Evolutionary conservation across 2,113 vertebrate species (phyloP).

Genomic region (Limanda limanda): DNA sequence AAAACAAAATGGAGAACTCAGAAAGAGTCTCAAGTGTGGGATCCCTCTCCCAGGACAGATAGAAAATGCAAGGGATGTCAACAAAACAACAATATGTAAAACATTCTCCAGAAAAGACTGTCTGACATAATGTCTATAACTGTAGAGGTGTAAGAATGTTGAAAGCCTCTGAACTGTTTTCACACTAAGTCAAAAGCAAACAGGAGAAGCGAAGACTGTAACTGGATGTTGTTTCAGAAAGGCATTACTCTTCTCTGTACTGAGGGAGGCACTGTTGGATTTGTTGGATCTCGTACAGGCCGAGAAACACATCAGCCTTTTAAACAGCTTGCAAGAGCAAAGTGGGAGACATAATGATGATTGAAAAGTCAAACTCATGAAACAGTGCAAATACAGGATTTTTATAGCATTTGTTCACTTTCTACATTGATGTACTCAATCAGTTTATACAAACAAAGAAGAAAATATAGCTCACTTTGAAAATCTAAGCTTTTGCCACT

Average conservation of each 20-base stretch:
- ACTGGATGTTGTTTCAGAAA: neutral
- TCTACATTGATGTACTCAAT: neutral
- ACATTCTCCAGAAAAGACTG: no score
- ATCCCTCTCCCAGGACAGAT: no score
- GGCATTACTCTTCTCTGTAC: slow-evolving; percentile 59
- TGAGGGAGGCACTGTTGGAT: slow-evolving; percentile 78
- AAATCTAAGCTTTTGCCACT: slow-evolving; percentile 38
- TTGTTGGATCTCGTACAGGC: slow-evolving; percentile 34
- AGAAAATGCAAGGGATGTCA: no score
- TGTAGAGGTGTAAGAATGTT: no score
- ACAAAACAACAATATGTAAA: no score
- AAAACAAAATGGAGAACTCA: no score
- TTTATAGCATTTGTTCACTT: slow-evolving; percentile 25
- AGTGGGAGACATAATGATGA: neutral
- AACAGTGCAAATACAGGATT: neutral
- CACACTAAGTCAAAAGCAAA: neutral
- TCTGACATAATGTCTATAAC: no score
- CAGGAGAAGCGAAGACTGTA: neutral
- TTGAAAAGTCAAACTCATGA: neutral
- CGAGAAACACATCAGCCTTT: slow-evolving; percentile 3
- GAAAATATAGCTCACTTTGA: slow-evolving; percentile 22
- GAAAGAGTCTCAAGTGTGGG: no score
- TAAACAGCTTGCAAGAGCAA: slow-evolving; percentile 14
- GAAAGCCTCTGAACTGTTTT: neutral
- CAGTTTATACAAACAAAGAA: slow-evolving; percentile 34